phyloP scores from a whole-genome alignment of 2,797 vertebrate genomes.

The Parauchenoglanis ngamensis region DNA sequence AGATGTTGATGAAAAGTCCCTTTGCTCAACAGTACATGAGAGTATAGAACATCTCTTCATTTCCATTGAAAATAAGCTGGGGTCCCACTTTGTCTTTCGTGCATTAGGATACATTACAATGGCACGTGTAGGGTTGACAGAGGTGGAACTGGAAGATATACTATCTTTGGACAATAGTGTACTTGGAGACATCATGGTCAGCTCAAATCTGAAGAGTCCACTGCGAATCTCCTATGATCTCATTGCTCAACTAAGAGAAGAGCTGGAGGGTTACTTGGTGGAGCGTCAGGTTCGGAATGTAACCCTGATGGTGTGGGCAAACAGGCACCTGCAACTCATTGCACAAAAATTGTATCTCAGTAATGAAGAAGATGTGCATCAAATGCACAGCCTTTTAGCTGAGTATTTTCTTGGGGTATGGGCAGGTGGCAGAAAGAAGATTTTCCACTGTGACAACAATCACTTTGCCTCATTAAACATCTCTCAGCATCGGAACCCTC shows the following conservation, averaged over 20 bases:
- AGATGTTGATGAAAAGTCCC: conserved; percentile 93
- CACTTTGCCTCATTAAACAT: conserved; percentile 86
- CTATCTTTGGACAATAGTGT: conserved; percentile 95
- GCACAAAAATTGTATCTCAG: conserved; percentile 96
- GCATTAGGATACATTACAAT: conserved; percentile 97
- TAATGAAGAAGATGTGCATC: conserved; percentile 87
- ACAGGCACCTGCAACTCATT: conserved; percentile 95
- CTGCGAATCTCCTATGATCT: conserved; percentile 91
- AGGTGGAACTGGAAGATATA: conserved; percentile 96
- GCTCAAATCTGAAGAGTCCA: conserved; percentile 83
- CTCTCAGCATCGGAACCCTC: conserved; percentile 85
- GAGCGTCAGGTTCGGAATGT: conserved; percentile 95
- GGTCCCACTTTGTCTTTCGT: conserved; percentile 87
- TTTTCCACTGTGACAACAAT: conserved; percentile 85
- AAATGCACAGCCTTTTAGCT: conserved; percentile 95
- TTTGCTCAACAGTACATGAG: conserved; percentile 94
- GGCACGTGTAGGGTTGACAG: conserved; percentile 92
- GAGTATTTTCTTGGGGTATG: conserved; percentile 98
- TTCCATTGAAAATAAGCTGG: conserved; percentile 91
- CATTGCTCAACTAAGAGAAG: conserved; percentile 92
- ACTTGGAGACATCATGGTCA: conserved; percentile 86
- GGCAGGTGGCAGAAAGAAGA: conserved; percentile 95
- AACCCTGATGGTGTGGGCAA: conserved; percentile 95
- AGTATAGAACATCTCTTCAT: conserved; percentile 97
- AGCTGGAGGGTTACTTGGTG: conserved; percentile 91